Percentiles rank a stretch among this genome's conserved stretches.
These are phyloP conservation scores for Harpalus rubripes DNA, from an alignment of 2,888 invertebrate species.

Conservation along the genomic window DNA sequence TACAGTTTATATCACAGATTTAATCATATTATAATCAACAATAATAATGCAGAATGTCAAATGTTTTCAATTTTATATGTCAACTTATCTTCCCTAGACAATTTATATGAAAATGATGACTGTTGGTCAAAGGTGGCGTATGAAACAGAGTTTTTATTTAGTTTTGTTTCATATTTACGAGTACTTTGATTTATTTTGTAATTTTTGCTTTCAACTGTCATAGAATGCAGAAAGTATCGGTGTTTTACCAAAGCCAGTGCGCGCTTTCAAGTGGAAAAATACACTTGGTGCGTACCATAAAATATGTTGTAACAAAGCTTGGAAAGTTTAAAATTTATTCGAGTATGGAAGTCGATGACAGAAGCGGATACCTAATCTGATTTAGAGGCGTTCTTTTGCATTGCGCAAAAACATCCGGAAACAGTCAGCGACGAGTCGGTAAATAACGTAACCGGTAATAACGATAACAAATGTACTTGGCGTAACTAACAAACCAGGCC, in stretches of 20 bases:
- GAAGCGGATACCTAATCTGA: slow-evolving; percentile 41
- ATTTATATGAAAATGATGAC: too few relatives aligned
- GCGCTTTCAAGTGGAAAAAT: slow-evolving; percentile 19
- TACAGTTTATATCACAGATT: too few relatives aligned
- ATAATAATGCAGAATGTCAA: too few relatives aligned
- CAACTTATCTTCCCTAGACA: too few relatives aligned
- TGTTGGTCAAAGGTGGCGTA: too few relatives aligned
- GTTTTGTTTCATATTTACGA: neutral
- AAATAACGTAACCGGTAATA: slow-evolving; percentile 59
- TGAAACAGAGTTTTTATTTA: neutral
- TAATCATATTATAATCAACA: too few relatives aligned
- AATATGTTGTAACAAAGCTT: slow-evolving; percentile 31
- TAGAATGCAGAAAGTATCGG: neutral
- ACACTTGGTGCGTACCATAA: slow-evolving; percentile 35
- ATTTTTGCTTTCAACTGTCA: neutral
- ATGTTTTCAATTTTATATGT: too few relatives aligned
- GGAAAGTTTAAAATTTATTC: slow-evolving; percentile 43
- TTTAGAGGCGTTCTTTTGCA: slow-evolving; percentile 51
- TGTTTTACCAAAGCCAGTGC: neutral
- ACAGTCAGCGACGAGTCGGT: slow-evolving; percentile 46
- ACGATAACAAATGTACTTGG: slow-evolving; percentile 60
- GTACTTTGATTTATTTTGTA: neutral
- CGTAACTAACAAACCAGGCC: slow-evolving; percentile 45
- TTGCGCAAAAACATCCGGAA: slow-evolving; percentile 51
- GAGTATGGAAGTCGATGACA: slow-evolving; percentile 44